These are phyloP conservation scores for Anoura caudifer DNA, from an alignment of 2,113 vertebrate species.

Conservation along the genomic window DNA sequence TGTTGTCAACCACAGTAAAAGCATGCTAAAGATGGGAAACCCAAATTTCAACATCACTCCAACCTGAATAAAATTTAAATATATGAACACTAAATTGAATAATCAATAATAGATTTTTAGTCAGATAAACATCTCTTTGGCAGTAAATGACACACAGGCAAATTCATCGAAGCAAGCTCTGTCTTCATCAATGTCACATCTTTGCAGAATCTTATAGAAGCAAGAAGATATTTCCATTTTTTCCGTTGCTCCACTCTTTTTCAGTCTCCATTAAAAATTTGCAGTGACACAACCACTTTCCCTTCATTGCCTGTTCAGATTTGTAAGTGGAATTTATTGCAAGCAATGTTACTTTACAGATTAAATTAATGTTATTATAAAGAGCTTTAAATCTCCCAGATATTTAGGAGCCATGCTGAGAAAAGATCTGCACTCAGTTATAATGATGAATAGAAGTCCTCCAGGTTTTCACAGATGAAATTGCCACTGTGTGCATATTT, in stretches of 20 bases:
- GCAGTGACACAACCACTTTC: slow-evolving; percentile 56
- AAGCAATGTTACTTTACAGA: slow-evolving; percentile 79
- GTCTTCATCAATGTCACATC: slow-evolving; percentile 43
- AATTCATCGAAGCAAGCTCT: slow-evolving; percentile 68
- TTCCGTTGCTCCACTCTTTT: slow-evolving; percentile 55
- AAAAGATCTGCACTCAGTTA: slow-evolving; percentile 80
- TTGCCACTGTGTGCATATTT: slow-evolving; percentile 79
- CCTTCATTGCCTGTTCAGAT: slow-evolving; percentile 77
- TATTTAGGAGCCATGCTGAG: slow-evolving; percentile 82
- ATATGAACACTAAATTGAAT: slow-evolving; percentile 73
- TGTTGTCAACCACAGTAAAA: slow-evolving; percentile 71
- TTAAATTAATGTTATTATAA: slow-evolving; percentile 85
- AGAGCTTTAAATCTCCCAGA: slow-evolving; percentile 81
- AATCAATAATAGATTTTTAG: slow-evolving; percentile 77
- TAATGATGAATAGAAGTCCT: slow-evolving; percentile 81
- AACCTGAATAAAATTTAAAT: slow-evolving; percentile 82
- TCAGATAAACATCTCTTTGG: slow-evolving; percentile 68
- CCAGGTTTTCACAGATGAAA: slow-evolving; percentile 79
- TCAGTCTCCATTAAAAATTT: slow-evolving; percentile 38
- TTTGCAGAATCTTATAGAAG: slow-evolving; percentile 48
- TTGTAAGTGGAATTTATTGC: slow-evolving; percentile 82
- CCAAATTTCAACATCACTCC: slow-evolving; percentile 77
- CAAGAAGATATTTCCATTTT: slow-evolving; percentile 56
- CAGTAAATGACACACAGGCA: slow-evolving; percentile 60
- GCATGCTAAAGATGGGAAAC: slow-evolving; percentile 69